Conservation (phyloP, 2,888 invertebrate species). For the Pantelozetes paolii region DNA sequence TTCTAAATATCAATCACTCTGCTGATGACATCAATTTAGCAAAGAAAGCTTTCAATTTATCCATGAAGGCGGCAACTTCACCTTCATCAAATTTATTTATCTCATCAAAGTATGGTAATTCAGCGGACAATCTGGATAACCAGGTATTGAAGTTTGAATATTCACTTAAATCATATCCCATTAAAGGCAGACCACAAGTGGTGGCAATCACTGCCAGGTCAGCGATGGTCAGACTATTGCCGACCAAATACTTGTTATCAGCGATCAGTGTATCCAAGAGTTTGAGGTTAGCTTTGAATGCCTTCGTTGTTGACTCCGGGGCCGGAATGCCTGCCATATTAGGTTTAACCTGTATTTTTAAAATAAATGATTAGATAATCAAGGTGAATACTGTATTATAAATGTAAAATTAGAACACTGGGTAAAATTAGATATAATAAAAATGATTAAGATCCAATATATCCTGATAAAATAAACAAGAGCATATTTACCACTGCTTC, state of each 20-base stretch:
- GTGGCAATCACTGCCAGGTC: conserved; percentile 67
- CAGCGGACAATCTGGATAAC: conserved; percentile 42
- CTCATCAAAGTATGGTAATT: conserved; percentile 24
- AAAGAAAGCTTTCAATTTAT: too few species aligned
- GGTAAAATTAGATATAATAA: too few species aligned
- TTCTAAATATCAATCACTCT: too few species aligned
- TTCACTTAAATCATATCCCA: background rate
- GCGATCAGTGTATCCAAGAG: background rate
- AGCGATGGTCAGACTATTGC: conserved; percentile 64
- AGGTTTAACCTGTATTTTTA: background rate
- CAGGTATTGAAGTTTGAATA: conserved; percentile 43
- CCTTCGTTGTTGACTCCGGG: background rate
- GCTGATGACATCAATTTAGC: too few species aligned
- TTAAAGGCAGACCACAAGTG: conserved; percentile 64
- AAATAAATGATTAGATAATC: background rate
- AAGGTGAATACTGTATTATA: background rate
- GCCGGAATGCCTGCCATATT: background rate
- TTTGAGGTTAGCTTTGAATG: background rate
- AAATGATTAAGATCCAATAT: background rate
- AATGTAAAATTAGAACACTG: too few species aligned
- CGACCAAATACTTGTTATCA: background rate
- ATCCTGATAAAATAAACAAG: too few species aligned
- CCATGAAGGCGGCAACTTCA: too few species aligned
- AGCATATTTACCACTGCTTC: background rate
- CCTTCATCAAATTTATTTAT: background rate